Conservation (phyloP, 1,140 invertebrate genomes). For the Heterodera carotae region DNA sequence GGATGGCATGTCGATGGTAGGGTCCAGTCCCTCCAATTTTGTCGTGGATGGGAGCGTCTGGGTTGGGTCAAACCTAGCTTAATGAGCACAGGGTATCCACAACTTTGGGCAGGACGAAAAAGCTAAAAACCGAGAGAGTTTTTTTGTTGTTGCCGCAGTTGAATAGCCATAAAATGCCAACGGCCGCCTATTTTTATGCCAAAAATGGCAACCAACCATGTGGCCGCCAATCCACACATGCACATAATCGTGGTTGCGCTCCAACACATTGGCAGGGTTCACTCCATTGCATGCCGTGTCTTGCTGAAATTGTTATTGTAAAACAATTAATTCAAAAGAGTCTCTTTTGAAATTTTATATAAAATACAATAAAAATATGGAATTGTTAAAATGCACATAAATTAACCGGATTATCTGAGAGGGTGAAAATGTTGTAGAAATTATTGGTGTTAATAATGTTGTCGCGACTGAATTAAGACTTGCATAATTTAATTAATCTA, state of each 20-base stretch:
- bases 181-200: too few relatives aligned
- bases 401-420: neutral
- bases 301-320: too few relatives aligned
- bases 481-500: neutral
- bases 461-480: neutral
- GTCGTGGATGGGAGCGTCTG: too few relatives aligned
- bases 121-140: too few relatives aligned
- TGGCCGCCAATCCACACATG: conserved; percentile 57
- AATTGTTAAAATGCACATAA: neutral
- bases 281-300: neutral
- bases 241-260: conserved; percentile 57
- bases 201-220: too few relatives aligned
- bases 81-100: too few relatives aligned
- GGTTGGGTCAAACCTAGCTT: too few relatives aligned
- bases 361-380: neutral
- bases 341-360: neutral
- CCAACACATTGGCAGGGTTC: neutral
- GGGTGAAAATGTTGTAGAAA: neutral
- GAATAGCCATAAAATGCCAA: too few relatives aligned
- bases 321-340: conserved; percentile 3
- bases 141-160: too few relatives aligned
- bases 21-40: too few relatives aligned
- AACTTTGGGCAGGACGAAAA: too few relatives aligned
- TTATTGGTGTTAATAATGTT: neutral
- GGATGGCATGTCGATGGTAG: too few relatives aligned